phyloP scores from a whole-genome alignment of 2,888 invertebrate genomes.

The Phymatocera aterrima region DNA sequence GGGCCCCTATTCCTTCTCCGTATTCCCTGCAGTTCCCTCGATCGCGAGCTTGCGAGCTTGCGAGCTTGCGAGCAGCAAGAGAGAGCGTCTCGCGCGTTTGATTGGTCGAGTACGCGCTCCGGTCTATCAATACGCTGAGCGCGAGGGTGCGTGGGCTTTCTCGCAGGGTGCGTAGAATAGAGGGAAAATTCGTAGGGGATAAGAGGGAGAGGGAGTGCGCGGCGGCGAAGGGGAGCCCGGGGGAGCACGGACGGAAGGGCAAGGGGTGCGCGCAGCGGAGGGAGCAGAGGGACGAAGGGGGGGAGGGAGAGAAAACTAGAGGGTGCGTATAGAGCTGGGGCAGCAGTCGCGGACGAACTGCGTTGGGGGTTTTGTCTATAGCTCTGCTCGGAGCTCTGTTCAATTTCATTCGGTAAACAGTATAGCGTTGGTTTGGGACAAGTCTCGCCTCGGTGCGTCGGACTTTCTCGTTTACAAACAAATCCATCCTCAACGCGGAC shows the following conservation, averaged over 20 bases:
- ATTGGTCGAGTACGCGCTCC: constrained; percentile 67
- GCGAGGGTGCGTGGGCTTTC: constrained; percentile 66
- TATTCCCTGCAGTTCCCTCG: constrained; percentile 50
- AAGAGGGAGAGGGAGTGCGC: constrained; percentile 54
- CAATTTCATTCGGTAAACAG: constrained; percentile 48
- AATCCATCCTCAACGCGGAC: background rate
- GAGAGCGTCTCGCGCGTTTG: constrained; percentile 60
- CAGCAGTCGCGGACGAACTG: constrained; percentile 74
- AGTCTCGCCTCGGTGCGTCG: constrained; percentile 33
- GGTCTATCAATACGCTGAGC: constrained; percentile 62
- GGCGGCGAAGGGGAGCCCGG: constrained; percentile 52
- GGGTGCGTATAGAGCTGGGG: constrained; percentile 74
- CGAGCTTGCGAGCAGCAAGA: constrained; percentile 31
- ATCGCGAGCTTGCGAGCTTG: constrained; percentile 18
- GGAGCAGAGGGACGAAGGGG: constrained; percentile 40
- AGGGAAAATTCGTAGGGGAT: constrained; percentile 61
- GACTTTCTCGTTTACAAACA: constrained; percentile 24
- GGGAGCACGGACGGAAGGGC: constrained; percentile 46
- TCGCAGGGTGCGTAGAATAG: constrained; percentile 65
- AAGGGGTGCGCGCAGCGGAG: constrained; percentile 53
- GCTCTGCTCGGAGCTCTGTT: constrained; percentile 59
- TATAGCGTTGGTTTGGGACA: constrained; percentile 32
- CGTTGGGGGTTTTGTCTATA: constrained; percentile 73
- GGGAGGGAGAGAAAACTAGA: constrained; percentile 70
- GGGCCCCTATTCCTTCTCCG: constrained; percentile 26